Evolutionary conservation across 1,140 invertebrate genomes (phyloP).

Genomic region (Drosophila asahinai): DNA sequence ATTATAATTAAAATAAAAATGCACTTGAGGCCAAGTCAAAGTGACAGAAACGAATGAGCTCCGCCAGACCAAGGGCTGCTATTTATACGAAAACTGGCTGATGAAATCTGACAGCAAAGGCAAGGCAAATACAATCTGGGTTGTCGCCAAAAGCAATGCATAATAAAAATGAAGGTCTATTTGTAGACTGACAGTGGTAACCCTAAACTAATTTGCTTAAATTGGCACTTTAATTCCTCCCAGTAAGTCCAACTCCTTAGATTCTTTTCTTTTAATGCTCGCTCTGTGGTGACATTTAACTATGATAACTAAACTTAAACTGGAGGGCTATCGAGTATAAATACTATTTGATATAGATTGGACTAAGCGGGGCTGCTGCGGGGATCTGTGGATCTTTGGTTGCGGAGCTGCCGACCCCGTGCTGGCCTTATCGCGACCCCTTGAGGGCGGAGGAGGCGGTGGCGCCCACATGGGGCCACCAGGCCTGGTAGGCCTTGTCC

Average conservation of each 20-base stretch:
- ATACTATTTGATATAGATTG: slow-evolving; percentile 71
- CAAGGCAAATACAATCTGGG: too few species aligned
- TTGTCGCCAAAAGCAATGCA: too few species aligned
- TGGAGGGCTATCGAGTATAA: slow-evolving; percentile 71
- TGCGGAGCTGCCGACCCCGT: slow-evolving; percentile 18
- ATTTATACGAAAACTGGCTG: too few species aligned
- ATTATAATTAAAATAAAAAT: too few species aligned
- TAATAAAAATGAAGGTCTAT: too few species aligned
- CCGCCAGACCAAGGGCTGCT: too few species aligned
- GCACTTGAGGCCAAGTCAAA: too few species aligned
- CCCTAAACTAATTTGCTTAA: too few species aligned
- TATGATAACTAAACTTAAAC: slow-evolving; percentile 65
- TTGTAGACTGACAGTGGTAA: too few species aligned
- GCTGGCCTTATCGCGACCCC: slow-evolving; percentile 51
- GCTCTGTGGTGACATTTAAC: slow-evolving; percentile 65
- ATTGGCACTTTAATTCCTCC: background rate
- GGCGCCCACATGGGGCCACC: slow-evolving; percentile 72
- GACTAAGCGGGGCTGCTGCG: slow-evolving; percentile 49
- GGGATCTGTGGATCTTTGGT: slow-evolving; percentile 67
- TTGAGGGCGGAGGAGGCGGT: slow-evolving; percentile 37
- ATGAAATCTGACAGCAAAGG: too few species aligned
- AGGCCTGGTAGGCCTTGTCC: slow-evolving; percentile 87
- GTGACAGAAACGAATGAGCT: too few species aligned
- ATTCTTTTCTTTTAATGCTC: slow-evolving; percentile 40
- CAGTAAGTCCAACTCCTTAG: background rate